These are phyloP conservation scores for Nannoperca australis DNA, from an alignment of 2,797 vertebrate genomes.

Conservation along the genomic window DNA sequence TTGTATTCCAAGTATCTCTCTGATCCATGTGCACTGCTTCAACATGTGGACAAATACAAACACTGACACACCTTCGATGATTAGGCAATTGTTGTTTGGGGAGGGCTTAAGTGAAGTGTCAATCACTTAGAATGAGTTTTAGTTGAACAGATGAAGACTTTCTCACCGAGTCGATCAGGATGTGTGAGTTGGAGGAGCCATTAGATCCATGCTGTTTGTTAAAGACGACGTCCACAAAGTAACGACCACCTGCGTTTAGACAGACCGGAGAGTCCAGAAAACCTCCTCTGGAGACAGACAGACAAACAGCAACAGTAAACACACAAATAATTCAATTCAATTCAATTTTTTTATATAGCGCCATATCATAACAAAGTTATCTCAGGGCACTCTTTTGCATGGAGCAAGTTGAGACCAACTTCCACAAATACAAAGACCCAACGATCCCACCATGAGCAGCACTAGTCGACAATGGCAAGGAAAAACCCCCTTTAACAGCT, in stretches of 20 bases:
- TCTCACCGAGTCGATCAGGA: constrained; percentile 93
- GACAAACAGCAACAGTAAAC: neutral
- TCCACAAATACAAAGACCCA: too few species aligned
- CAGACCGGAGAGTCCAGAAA: constrained; percentile 85
- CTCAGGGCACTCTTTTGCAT: too few species aligned
- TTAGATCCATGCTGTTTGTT: constrained; percentile 72
- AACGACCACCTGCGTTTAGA: constrained; percentile 82
- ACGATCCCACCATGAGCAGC: too few species aligned
- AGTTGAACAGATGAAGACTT: neutral
- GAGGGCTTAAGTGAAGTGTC: neutral
- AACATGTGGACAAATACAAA: neutral
- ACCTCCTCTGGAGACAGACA: constrained; percentile 44
- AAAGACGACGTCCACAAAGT: constrained; percentile 89
- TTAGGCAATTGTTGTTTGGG: neutral
- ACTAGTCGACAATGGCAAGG: too few species aligned
- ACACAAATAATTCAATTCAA: neutral
- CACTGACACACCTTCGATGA: neutral
- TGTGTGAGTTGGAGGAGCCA: constrained; percentile 67
- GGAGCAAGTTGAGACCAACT: too few species aligned
- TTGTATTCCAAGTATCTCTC: neutral
- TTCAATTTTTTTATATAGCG: too few species aligned
- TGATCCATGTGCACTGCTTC: neutral
- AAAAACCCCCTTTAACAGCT: too few species aligned
- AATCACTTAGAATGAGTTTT: neutral
- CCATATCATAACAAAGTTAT: too few species aligned